phyloP scores from a whole-genome alignment of 1,140 invertebrate species.

The Aphelenchoides fujianensis region DNA sequence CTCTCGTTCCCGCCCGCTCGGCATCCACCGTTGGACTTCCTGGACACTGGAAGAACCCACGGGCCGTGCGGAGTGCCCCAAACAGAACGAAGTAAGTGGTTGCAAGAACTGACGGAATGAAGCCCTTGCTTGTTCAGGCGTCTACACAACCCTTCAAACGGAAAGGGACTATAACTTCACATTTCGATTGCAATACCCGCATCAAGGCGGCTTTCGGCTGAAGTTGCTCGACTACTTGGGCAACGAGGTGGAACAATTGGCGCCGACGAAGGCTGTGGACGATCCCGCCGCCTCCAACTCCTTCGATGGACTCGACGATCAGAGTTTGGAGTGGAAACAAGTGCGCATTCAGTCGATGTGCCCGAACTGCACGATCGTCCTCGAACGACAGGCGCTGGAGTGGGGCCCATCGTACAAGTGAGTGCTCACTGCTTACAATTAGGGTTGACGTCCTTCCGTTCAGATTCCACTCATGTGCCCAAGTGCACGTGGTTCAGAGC shows the following conservation, averaged over 20 bases:
- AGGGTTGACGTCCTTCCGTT: not conserved
- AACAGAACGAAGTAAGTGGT: constrained; percentile 46
- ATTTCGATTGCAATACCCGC: constrained; percentile 89
- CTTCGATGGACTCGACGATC: constrained; percentile 74
- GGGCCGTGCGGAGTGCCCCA: constrained; percentile 91
- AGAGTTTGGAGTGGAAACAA: constrained; percentile 74
- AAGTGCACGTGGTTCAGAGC: constrained; percentile 14
- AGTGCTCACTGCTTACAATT: constrained; percentile 27
- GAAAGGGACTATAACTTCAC: constrained; percentile 82
- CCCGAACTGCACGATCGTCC: constrained; percentile 79
- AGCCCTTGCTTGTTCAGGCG: constrained; percentile 27
- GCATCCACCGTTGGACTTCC: constrained; percentile 83
- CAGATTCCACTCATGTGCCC: constrained; percentile 13
- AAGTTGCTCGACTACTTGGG: constrained; percentile 78
- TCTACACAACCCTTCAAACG: constrained; percentile 76
- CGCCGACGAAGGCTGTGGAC: constrained; percentile 72
- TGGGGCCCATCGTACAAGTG: constrained; percentile 68
- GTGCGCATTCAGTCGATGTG: constrained; percentile 81
- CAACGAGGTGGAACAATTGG: constrained; percentile 77
- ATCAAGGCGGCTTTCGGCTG: constrained; percentile 81
- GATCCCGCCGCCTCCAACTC: constrained; percentile 62
- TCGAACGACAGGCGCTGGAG: constrained; percentile 82
- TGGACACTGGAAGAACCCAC: constrained; percentile 83
- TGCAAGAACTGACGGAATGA: constrained; percentile 40
- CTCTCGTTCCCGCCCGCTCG: constrained; percentile 65